These are phyloP conservation scores for Stercorarius parasiticus DNA, from an alignment of 2,113 vertebrate genomes.

Conservation along the genomic window DNA sequence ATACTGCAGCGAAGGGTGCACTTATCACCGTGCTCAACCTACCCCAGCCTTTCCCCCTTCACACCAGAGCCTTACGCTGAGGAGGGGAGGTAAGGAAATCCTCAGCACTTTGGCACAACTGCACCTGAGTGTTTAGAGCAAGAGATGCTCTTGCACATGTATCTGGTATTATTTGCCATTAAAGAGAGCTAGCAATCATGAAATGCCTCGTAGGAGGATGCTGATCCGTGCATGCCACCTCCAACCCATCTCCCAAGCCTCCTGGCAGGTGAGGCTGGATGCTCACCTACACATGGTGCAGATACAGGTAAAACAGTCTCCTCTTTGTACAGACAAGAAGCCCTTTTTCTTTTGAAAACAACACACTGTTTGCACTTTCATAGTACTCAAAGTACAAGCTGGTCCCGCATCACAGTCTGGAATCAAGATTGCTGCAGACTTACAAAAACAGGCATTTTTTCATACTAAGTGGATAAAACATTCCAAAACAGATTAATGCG, in stretches of 20 bases:
- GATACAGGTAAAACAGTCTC: too few relatives aligned
- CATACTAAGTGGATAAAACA: background rate
- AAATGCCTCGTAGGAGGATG: background rate
- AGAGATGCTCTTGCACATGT: too few relatives aligned
- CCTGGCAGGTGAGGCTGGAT: background rate
- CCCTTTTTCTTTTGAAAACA: background rate
- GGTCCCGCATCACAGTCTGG: background rate
- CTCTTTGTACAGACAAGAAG: accelerated
- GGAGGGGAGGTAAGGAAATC: background rate
- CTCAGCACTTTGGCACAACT: accelerated
- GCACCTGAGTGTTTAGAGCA: accelerated
- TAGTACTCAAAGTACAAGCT: background rate
- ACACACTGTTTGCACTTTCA: background rate
- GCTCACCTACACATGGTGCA: background rate
- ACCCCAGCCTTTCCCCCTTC: background rate
- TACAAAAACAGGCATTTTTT: background rate
- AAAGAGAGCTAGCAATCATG: background rate
- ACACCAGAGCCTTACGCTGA: background rate
- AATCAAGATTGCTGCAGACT: background rate
- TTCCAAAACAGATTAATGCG: background rate
- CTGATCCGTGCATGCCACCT: background rate
- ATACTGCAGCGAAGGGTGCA: background rate
- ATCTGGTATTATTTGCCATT: background rate
- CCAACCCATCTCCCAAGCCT: background rate
- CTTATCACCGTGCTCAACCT: background rate